Percentiles rank a stretch among this genome's conserved stretches.
Conservation (phyloP, 2,888 invertebrate genomes). For the Horisme vitalbata region DNA sequence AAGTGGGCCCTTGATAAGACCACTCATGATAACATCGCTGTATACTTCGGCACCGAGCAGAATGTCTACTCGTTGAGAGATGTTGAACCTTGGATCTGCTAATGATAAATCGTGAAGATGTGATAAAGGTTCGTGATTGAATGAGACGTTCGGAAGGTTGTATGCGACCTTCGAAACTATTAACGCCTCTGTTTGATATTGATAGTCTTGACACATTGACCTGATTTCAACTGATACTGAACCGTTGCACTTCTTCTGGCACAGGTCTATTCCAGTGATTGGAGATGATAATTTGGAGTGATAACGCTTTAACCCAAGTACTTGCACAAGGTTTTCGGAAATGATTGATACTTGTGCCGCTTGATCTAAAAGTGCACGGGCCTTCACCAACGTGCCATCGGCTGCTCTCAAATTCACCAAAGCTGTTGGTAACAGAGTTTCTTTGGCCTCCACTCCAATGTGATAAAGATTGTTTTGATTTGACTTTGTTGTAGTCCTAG, state of each 20-base stretch:
- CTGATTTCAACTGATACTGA: not conserved
- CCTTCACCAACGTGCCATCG: not conserved
- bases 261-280: not conserved
- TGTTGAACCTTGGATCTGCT: constrained; percentile 17
- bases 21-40: constrained; percentile 19
- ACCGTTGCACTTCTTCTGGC: not conserved
- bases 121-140: constrained; percentile 5
- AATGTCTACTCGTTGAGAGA: constrained; percentile 20
- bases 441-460: too few species aligned
- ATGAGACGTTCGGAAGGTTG: not conserved
- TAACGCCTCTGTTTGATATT: not conserved
- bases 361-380: not conserved
- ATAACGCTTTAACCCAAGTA: not conserved
- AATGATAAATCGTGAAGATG: constrained; percentile 7
- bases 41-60: constrained; percentile 24
- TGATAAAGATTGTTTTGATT: too few species aligned
- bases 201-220: not conserved
- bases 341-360: not conserved
- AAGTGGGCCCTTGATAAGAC: not conserved
- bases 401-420: not conserved
- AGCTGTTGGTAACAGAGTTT: not conserved
- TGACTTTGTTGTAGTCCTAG: too few species aligned
- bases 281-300: not conserved
- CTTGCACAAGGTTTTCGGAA: not conserved
- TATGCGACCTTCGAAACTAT: not conserved